Evolutionary conservation across 2,797 vertebrate species (phyloP), one percentile per base, ranked within the genome.

Genomic region (Notamacropus eugenii): DNA sequence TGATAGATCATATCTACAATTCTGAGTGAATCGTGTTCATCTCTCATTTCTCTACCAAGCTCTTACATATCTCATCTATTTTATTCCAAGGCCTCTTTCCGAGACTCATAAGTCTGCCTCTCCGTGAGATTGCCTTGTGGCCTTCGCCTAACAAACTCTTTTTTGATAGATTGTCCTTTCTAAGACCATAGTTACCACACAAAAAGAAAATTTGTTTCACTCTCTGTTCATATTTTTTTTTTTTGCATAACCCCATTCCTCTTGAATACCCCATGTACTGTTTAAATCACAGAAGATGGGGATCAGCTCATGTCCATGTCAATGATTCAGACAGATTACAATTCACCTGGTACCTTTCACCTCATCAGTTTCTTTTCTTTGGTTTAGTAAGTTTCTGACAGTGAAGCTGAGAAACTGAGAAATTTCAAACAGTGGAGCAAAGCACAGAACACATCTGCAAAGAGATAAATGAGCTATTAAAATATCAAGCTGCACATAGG

Each of bases 141-240:
- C n/a, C 55, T 96, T 56, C 59, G 3, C 54, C 95, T 95, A 67
- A 96, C 87, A 94, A 91, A 92, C 57, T 93, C 92, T 46, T 31
- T 93, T 91, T 94, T 95, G 82, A 96, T 94, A 54, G 40, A 92
- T 93, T 93, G 92, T 24, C 27, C 52, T 93, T 55, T 91, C 93
- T 50, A 29, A 96, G 91, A 93, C 50, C n/a, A 46, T 34, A 91
- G 74, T 91, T 57, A 91, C 95, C 74, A 31, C 34, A 58, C 55
- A 92, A 50, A 94, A 87, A 94, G 94, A 92, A 93, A 59, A 97
- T 96, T 90, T 94, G 96, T 92, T 97, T 94, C 5, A 0, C 90
- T 96, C 94, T 34, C 93, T 93, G 90, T 95, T 96, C 96, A 96
- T 16, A 94, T 67, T 91, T 93, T 56, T 74, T 56, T 74, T 56